Base-by-base conservation (phyloP, 2,888 invertebrate genomes). In the Aphodius granarius region DNA sequence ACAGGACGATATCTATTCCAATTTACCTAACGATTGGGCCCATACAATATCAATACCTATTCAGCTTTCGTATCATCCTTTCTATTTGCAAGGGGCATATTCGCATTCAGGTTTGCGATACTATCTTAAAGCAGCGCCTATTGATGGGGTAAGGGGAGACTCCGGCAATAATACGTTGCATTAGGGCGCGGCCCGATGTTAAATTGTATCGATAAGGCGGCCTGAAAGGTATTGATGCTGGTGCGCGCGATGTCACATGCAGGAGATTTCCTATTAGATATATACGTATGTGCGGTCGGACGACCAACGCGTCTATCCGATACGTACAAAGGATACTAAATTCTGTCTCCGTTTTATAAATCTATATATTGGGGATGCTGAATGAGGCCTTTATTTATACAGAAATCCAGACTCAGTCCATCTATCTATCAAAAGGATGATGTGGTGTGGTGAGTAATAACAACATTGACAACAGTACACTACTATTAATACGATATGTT, bases 181-280 rank as follows among this genome's bases (percentile, higher is more conserved):
- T 68, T 68, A 68, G 22, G 68, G 68, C 21, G 21, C 68, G 68
- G 20, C 18, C 68, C 21, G 68, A 68, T 68, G 68, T 68, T 68
- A 68, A 68, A 68, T 68, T 68, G 68, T 83, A 82, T 82, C 82
- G 82, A 83, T 82, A 81, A 82, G 81, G 78, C 79, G 77, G 77
- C 79, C 79, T 76, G 79, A 81, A 80, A 79, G 79, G 81, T 80
- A 79, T 80, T 81, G 81, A 80, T 79, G 80, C 79, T 22, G 77
- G 79, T 43, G 43, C 79, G 78, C 78, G 79, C 78, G 80, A 81
- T 81, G 83, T 82, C 82, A 82, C 81, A 81, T 80, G 79, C 82
- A 82, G 80, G 79, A 81, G 83, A 82, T 82, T 81, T 82, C 80
- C 82, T 82, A 82, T 83, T 83, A 82, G 81, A 82, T 81, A 82